These are phyloP conservation scores for Sarcophaga rosellei DNA, from an alignment of 2,888 invertebrate genomes.

Conservation along the genomic window DNA sequence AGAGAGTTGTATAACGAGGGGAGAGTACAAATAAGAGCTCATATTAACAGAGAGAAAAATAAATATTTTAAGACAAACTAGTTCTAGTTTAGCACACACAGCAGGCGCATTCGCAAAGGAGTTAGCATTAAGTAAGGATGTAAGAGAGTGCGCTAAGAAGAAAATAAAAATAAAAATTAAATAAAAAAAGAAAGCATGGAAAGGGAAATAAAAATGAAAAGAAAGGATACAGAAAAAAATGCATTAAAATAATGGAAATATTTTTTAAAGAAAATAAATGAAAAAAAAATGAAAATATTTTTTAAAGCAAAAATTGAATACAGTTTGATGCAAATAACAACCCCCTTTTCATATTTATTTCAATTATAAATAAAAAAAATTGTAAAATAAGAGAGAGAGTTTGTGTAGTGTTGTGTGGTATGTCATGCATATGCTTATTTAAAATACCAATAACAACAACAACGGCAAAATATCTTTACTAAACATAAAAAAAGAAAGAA, in stretches of 20 bases:
- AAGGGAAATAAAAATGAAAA: constrained; percentile 17
- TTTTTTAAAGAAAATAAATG: not conserved
- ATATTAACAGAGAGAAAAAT: constrained; percentile 5
- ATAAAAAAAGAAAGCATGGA: constrained; percentile 8
- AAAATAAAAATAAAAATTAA: not conserved
- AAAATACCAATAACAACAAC: constrained; percentile 22
- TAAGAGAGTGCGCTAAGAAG: constrained; percentile 3
- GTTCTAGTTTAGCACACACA: constrained; percentile 66
- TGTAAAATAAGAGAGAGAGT: constrained; percentile 4
- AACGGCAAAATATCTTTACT: not conserved
- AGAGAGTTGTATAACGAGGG: not conserved
- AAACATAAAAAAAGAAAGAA: constrained; percentile 1
- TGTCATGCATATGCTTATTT: constrained; percentile 38
- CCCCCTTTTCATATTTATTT: not conserved
- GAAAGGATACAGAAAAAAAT: constrained; percentile 25
- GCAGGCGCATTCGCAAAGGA: constrained; percentile 71
- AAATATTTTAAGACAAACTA: constrained; percentile 61
- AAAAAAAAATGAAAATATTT: constrained; percentile 12
- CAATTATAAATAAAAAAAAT: not conserved
- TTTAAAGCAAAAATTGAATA: constrained; percentile 13
- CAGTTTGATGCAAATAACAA: not conserved
- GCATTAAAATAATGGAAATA: no score
- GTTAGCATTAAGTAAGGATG: constrained; percentile 67
- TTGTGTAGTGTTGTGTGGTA: not conserved
- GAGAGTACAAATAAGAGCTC: not conserved